Conservation (phyloP, 2,888 invertebrate genomes). For the Lamellibrachia columna region DNA sequence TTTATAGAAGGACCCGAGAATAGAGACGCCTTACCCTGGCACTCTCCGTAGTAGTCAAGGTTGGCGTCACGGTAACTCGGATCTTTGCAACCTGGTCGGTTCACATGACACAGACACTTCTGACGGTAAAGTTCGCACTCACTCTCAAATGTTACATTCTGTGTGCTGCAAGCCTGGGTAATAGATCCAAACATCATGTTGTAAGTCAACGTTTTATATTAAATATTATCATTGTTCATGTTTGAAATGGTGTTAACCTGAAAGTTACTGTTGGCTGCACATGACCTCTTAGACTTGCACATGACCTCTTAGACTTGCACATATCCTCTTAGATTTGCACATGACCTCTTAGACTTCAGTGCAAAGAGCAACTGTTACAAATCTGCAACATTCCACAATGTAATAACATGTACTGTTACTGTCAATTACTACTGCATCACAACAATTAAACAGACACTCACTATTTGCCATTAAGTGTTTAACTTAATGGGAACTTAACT, state of each 20-base stretch:
- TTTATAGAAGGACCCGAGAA: background rate
- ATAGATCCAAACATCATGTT: constrained; percentile 33
- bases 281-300: background rate
- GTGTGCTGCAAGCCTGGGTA: constrained; percentile 85
- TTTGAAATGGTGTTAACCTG: background rate
- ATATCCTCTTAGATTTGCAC: too few relatives aligned
- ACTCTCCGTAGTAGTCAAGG: constrained; percentile 89
- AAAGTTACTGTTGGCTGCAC: background rate
- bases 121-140: constrained; percentile 95
- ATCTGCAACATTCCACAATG: too few relatives aligned
- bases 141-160: constrained; percentile 93
- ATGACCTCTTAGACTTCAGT: too few relatives aligned
- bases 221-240: background rate
- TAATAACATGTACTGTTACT: too few relatives aligned
- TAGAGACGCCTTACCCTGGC: constrained; percentile 60
- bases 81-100: constrained; percentile 76
- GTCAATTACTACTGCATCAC: too few relatives aligned
- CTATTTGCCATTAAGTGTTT: too few relatives aligned
- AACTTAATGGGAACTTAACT: too few relatives aligned
- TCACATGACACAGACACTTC: constrained; percentile 88
- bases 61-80: constrained; percentile 72
- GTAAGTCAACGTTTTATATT: background rate
- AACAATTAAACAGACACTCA: too few relatives aligned
- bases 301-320: too few relatives aligned
- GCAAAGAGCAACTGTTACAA: too few relatives aligned